Evolutionary conservation across 2,797 vertebrate genomes (phyloP), one percentile per base, ranked within the genome.

Genomic region (Siniperca obscura): DNA sequence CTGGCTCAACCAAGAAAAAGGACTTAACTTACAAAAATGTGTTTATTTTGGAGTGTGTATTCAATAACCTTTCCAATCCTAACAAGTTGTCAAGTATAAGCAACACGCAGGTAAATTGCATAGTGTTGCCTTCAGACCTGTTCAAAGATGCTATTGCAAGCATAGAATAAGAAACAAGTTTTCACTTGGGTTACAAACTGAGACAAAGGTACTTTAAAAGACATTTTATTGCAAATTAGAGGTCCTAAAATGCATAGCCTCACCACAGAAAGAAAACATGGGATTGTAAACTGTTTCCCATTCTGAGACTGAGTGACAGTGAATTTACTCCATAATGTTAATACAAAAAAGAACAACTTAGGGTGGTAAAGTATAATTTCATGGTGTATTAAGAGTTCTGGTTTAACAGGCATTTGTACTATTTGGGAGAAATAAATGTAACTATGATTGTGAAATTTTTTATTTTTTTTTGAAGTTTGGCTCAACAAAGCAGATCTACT

Each of bases 31-130:
- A 77, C 91, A 95, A 94, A 95, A 95, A 93, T 89, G 78, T 87
- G 82, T 95, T 97, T 96, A 90, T 95, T 96, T 96, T 95, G 95
- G 95, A 96, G 88, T 86, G 82, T 87, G 92, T 95, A 92, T 94
- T 94, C 89, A 92, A 93, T 83, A 92, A 89, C 87, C 86, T 91
- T 86, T 96, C 94, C 96, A 96, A 94, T 94, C 94, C 94, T 95
- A 94, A 95, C 93, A 96, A 95, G 90, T 92, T 95, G 94, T 96
- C 95, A 93, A 94, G 90, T 80, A 79, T 90, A 40, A 61, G 90
- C 94, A 94, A 89, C 89, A 74, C 84, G 80, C 92, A 93, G 94
- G 91, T 95, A 94, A 87, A 78, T 85, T 71, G 0, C 78, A 87
- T 27, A 67, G 62, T 27, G 67, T 65, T 82, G 80, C 56, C 59